Conservation (phyloP, 92 coral and sea anemone genomes). For the Plumapathes pennacea region DNA sequence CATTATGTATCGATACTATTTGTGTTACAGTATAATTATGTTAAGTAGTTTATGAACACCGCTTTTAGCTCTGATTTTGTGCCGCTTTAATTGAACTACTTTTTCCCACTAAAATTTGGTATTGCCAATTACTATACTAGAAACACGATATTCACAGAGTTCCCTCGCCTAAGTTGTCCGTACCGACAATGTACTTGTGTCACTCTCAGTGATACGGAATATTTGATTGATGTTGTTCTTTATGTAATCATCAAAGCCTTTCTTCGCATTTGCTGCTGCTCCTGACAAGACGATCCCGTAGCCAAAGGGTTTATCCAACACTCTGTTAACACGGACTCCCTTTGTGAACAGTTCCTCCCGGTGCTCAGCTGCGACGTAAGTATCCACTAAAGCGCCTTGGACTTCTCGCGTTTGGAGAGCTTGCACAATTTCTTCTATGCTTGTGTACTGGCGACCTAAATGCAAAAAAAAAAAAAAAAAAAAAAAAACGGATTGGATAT, state of each 20-base stretch:
- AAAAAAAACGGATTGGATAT: no score
- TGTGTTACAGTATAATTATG: no score
- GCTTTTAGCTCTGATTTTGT: no score
- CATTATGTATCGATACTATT: no score
- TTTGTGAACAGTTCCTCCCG: constrained; percentile 51
- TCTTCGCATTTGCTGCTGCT: constrained; percentile 24
- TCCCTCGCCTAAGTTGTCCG: no score
- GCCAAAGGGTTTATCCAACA: constrained; percentile 52
- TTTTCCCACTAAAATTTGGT: no score
- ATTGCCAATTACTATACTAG: no score
- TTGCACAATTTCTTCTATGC: constrained; percentile 36
- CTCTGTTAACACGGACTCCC: constrained; percentile 33
- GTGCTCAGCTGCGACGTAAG: constrained; percentile 72
- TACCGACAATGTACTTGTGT: constrained; percentile 25
- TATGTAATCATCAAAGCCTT: constrained; percentile 51
- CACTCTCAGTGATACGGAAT: constrained; percentile 16
- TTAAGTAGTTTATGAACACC: no score
- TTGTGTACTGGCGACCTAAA: constrained; percentile 40
- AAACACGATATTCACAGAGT: no score
- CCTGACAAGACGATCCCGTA: constrained; percentile 73
- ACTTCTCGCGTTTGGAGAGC: constrained; percentile 58
- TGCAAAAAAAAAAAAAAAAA: no score
- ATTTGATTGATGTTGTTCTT: constrained; percentile 36
- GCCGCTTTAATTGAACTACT: no score
- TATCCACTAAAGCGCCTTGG: constrained; percentile 73